Base-by-base conservation (phyloP, 2,888 invertebrate species). In the Melieria omissa region DNA sequence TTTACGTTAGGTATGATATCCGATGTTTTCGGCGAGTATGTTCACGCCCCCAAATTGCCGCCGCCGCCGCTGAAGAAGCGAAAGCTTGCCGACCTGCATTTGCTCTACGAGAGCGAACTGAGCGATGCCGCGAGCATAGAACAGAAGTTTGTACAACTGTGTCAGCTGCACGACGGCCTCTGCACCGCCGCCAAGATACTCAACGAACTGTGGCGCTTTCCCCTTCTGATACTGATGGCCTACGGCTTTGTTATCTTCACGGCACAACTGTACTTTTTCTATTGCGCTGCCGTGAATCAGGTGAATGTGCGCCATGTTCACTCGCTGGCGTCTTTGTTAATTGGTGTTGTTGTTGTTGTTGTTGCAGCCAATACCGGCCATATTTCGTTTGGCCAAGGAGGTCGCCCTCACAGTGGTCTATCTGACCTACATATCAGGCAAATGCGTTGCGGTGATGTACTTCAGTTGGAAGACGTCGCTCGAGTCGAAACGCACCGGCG, bases 221-320 rank as follows among this genome's bases (percentile, higher is more conserved):
- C 86, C 2, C 82, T 86, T 65, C 74, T 87, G 4, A 77, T 86
- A 1, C 70, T 86, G 6, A 86, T 87, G 87, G 87, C 87, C 7
- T 86, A 86, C 73, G 86, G 86, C 1, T 87, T 87, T 73, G 78
- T 86, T 3, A 82, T 82, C 64, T 82, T 86, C 63, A 87, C 86
- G 4, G 86, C 87, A 0, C 86, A 86, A 65, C 77, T 86, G 47
- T 87, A 87, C 73, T 87, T 87, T 65, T 71, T 85, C 0, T 87
- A 87, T 71, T 86, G 86, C 58, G 81, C 84, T 3, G 81, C 84
- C 1, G 82, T 80, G 5, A 62, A 54, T 4, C 87, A 87, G 80
- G 84, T 82, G 76, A 74, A 42, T 63, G 44, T 9, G 4, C 12
- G 29, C 29, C 29, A 29, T 29, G 1, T 29, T 29, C 29, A 29